Conservation (phyloP, 2,888 invertebrate species). For the Panorpa germanica region DNA sequence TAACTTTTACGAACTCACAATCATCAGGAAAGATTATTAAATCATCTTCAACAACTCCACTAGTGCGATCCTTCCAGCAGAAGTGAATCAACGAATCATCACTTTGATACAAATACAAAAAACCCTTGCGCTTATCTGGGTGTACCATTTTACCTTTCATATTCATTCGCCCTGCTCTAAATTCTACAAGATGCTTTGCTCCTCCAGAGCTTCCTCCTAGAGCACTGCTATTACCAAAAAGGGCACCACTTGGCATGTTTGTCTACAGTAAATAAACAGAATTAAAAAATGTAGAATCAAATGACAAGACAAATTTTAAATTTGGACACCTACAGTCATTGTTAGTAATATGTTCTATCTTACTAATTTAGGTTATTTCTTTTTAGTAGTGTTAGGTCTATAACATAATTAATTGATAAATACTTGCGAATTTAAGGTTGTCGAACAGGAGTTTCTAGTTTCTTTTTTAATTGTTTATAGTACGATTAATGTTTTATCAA, state of each 20-base stretch:
- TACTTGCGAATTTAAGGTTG: too few species aligned
- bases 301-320: too few species aligned
- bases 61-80: constrained; percentile 96
- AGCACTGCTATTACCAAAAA: constrained; percentile 31
- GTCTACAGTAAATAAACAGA: too few species aligned
- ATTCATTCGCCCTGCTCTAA: constrained; percentile 91
- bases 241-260: constrained; percentile 25
- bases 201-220: constrained; percentile 66
- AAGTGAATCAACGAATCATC: constrained; percentile 98
- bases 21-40: constrained; percentile 97
- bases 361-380: too few species aligned
- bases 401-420: too few species aligned
- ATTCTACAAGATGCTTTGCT: constrained; percentile 83
- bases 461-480: too few species aligned
- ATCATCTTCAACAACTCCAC: constrained; percentile 90
- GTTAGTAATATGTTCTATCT: too few species aligned
- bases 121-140: constrained; percentile 88
- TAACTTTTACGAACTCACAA: constrained; percentile 87
- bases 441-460: too few species aligned
- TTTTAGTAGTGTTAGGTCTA: too few species aligned
- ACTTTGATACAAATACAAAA: constrained; percentile 87
- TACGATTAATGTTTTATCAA: too few species aligned
- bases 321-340: too few species aligned
- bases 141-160: constrained; percentile 85
- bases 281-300: too few species aligned